phyloP scores from a whole-genome alignment of 1,140 invertebrate genomes.

The Drosophila ironensis region DNA sequence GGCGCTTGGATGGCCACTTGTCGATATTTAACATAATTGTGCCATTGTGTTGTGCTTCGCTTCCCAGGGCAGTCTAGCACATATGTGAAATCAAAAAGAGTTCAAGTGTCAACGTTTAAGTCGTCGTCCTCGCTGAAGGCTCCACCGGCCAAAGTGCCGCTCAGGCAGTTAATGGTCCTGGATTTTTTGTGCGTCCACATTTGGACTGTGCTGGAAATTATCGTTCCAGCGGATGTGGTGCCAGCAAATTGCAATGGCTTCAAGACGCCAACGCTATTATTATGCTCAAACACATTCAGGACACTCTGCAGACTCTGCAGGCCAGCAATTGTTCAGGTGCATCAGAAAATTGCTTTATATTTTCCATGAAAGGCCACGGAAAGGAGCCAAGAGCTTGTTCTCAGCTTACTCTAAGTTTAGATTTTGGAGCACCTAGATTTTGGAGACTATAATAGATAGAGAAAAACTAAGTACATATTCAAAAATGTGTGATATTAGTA shows the following conservation, averaged over 20 bases:
- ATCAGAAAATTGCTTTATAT: too few relatives aligned
- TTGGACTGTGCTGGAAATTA: neutral
- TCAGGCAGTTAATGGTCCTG: slow-evolving; percentile 59
- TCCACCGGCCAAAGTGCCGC: slow-evolving; percentile 43
- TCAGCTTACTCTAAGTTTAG: too few relatives aligned
- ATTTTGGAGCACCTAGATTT: too few relatives aligned
- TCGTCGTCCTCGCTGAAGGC: neutral
- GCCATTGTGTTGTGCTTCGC: slow-evolving; percentile 51
- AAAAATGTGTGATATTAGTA: too few relatives aligned
- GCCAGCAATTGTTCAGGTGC: too few relatives aligned
- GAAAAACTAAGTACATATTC: too few relatives aligned
- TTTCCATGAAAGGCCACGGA: too few relatives aligned
- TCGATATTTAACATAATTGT: slow-evolving; percentile 80
- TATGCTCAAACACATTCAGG: neutral
- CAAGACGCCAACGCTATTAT: slow-evolving; percentile 30
- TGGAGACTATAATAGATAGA: too few relatives aligned
- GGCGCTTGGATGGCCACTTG: slow-evolving; percentile 52
- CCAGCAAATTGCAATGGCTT: slow-evolving; percentile 61
- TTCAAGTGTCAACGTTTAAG: slow-evolving; percentile 71
- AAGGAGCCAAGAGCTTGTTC: too few relatives aligned
- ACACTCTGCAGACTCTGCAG: too few relatives aligned
- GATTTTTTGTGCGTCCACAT: neutral
- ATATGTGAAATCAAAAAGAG: slow-evolving; percentile 67
- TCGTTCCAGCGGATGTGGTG: slow-evolving; percentile 23
- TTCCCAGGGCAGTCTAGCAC: neutral